Conservation (phyloP, 2,113 vertebrate genomes). For the Hystrix cristata region DNA sequence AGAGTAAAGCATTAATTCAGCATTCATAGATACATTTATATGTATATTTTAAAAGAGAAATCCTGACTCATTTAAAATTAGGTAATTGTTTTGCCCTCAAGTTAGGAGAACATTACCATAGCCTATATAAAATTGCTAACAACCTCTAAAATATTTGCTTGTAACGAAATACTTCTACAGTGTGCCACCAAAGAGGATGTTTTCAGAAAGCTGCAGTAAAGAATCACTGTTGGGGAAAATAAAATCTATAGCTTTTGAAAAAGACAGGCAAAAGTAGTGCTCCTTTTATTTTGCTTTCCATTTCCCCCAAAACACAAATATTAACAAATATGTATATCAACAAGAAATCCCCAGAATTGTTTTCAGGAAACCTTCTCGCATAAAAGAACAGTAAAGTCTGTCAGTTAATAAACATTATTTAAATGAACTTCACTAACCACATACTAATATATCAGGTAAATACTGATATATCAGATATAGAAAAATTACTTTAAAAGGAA, state of each 20-base stretch:
- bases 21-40: constrained; percentile 45
- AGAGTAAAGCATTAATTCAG: constrained; percentile 49
- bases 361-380: constrained; percentile 49
- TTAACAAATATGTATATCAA: constrained; percentile 26
- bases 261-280: neutral
- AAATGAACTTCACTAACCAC: constrained; percentile 15
- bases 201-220: neutral
- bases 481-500: constrained; percentile 45
- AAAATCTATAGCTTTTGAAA: constrained; percentile 4
- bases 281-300: constrained; percentile 39
- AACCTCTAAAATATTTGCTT: constrained; percentile 49
- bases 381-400: constrained; percentile 28
- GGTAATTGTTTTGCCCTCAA: constrained; percentile 45
- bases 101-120: constrained; percentile 53
- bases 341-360: constrained; percentile 19
- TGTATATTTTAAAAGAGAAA: constrained; percentile 40
- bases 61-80: constrained; percentile 25
- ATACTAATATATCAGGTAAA: neutral
- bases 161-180: constrained; percentile 34
- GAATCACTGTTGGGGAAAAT: neutral
- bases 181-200: neutral
- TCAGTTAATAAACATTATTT: constrained; percentile 45
- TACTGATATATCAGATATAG: neutral
- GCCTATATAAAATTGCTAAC: constrained; percentile 46
- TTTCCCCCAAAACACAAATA: constrained; percentile 45